Conservation (phyloP, 1,140 invertebrate species). For the Pogonognathellus flavescens region DNA sequence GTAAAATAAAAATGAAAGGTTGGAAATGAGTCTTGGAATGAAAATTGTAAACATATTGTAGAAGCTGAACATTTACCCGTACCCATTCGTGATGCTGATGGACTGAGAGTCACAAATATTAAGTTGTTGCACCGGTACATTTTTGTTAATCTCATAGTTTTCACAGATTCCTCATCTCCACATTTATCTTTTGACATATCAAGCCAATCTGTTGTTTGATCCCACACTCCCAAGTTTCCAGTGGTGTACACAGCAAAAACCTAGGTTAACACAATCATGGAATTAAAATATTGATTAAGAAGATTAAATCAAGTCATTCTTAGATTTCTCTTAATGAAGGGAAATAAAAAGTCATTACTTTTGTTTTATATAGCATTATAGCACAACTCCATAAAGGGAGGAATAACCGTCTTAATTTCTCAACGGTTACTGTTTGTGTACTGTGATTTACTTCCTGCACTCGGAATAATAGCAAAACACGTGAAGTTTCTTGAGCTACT, state of each 20-base stretch:
- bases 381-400: conserved; percentile 60
- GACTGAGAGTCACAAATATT: conserved; percentile 51
- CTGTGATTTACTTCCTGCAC: conserved; percentile 48
- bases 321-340: neutral
- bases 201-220: conserved; percentile 40
- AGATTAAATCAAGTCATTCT: neutral
- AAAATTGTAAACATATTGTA: too few relatives aligned
- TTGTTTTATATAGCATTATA: conserved; percentile 47
- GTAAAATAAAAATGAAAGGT: neutral
- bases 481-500: conserved; percentile 55
- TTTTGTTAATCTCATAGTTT: conserved; percentile 55
- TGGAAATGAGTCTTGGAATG: too few relatives aligned
- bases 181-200: conserved; percentile 52
- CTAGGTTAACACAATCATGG: neutral
- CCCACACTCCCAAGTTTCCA: conserved; percentile 52
- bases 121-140: conserved; percentile 56
- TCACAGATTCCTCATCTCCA: conserved; percentile 34
- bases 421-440: conserved; percentile 8
- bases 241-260: conserved; percentile 58
- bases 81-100: conserved; percentile 24
- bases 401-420: conserved; percentile 54
- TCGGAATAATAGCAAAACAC: conserved; percentile 54
- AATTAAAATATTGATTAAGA: neutral
- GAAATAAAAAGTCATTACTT: conserved; percentile 20
- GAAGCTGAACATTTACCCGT: neutral